Evolutionary conservation across 37 sponge, comb jelly and placozoan species (phyloP), one percentile per base, ranked within the genome.

Genomic region (Haliclona indistincta): DNA sequence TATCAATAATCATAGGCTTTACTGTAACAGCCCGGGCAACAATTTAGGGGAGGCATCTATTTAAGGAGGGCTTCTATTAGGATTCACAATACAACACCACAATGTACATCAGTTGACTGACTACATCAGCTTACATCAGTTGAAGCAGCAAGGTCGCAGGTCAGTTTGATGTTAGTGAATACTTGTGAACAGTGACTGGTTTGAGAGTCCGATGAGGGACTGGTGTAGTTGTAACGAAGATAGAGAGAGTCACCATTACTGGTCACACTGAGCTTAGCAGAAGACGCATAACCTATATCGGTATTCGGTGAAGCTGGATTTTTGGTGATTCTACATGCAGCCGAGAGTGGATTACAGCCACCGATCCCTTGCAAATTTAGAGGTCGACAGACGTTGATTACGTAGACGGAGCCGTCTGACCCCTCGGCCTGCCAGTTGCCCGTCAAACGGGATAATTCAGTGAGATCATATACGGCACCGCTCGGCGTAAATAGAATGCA

Each of bases 311-410:
- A 47, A 10, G 15, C 51, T 47, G 15, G 13, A n/a, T n/a, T n/a
- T 47, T 47, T 7, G 7, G 25, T 10, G 15, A 61, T 28, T 20
- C 43, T 33, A 54, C 86, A 86, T 17, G 73, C 80, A 32, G 80
- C 74, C 3, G 86, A 44, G 26, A 79, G 74, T 11, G 86, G 86
- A 54, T 67, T 73, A 39, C 86, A 86, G 0, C 80, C 80, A 4
- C 67, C 49, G 20, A 56, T 37, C 25, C 54, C 54, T 73, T 79
- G 77, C 67, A 85, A 58, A 43, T 76, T 76, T 37, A 84, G 79
- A 1, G 86, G 79, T 36, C 86, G 82, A 65, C 91, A 91, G 4
- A 91, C 60, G 41, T 91, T 91, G 43, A 91, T 91, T 55, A 76
- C 44, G 43, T 78, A 85, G 25, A 63, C 38, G 10, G 75, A 58